Evolutionary conservation across 2,888 invertebrate species (phyloP), one percentile per base, ranked within the genome.

Genomic region (Cactoblastis cactorum): DNA sequence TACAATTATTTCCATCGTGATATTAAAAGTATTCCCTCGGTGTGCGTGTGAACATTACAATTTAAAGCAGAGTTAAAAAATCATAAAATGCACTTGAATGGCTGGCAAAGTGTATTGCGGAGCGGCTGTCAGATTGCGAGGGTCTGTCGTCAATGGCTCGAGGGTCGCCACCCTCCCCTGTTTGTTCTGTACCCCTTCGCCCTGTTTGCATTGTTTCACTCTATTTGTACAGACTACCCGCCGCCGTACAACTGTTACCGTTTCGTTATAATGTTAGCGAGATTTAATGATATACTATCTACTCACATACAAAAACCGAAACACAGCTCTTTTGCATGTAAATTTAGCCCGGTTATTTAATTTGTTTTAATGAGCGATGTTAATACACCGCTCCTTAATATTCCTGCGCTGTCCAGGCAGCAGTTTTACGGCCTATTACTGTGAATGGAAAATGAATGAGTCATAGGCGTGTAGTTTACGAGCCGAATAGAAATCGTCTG

Each of bases 401-500:
- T 87, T 86, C 88, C 71, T 69, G 71, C 71, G 68, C 63, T 71
- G 77, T 68, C 56, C 66, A 63, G 59, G 74, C 77, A 83, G 85
- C 83, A 86, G 83, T 87, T 87, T 85, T 86, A 84, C 83, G 77
- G 77, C 75, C 80, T 80, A 84, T 83, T 84, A 83, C 78, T 71
- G 77, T 76, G 88, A 88, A 88, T 88, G 79, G 77, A 76, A 79
- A 87, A 83, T 80, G 85, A 86, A 80, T 87, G 86, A 88, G 77
- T 87, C 87, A 87, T 81, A 80, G 77, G 80, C 83, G 79, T 79
- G 80, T 78, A 79, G 80, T 80, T 83, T 82, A 85, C 81, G 84
- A 78, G 74, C 77, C 74, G 87, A 87, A 89, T 88, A 87, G 87
- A 86, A 88, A 88, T 86, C 83, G 84, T 80, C 82, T 80, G 83